These are phyloP conservation scores for Falco novaeseelandiae DNA, from an alignment of 2,797 vertebrate genomes.

Conservation along the genomic window DNA sequence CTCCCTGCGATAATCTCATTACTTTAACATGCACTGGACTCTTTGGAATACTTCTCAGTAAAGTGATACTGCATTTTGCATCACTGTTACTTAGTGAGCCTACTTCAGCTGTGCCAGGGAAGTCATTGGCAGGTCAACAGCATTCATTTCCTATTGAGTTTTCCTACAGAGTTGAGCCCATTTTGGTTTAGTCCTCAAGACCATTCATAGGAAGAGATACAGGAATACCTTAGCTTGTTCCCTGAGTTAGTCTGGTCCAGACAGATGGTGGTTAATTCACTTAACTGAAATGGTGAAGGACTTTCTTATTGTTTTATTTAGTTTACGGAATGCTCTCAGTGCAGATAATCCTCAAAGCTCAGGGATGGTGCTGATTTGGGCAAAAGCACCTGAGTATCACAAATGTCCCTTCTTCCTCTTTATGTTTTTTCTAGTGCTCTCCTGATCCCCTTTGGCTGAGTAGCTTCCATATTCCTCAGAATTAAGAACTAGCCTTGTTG, in stretches of 20 bases:
- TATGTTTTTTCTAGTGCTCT: slow-evolving; percentile 3
- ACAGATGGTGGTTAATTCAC: not conserved
- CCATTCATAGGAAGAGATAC: not conserved
- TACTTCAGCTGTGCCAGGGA: not conserved
- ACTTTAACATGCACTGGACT: not conserved
- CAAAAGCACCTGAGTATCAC: not conserved
- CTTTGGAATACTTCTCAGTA: not conserved
- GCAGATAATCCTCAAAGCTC: slow-evolving; percentile 40
- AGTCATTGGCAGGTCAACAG: not conserved
- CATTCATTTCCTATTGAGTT: not conserved
- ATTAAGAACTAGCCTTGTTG: not conserved
- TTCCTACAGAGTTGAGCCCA: not conserved
- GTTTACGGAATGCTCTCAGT: not conserved
- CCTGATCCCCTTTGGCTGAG: slow-evolving; percentile 39
- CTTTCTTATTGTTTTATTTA: not conserved
- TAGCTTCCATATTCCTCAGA: slow-evolving; percentile 22
- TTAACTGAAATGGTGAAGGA: not conserved
- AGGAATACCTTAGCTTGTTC: not conserved
- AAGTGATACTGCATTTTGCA: not conserved
- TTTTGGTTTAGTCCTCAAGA: not conserved
- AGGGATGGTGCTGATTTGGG: slow-evolving; percentile 42
- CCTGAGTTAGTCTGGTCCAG: not conserved
- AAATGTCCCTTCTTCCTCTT: not conserved
- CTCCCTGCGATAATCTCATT: not conserved
- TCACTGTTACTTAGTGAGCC: not conserved